phyloP scores from a whole-genome alignment of 2,797 vertebrate species.

The Smutsia gigantea region DNA sequence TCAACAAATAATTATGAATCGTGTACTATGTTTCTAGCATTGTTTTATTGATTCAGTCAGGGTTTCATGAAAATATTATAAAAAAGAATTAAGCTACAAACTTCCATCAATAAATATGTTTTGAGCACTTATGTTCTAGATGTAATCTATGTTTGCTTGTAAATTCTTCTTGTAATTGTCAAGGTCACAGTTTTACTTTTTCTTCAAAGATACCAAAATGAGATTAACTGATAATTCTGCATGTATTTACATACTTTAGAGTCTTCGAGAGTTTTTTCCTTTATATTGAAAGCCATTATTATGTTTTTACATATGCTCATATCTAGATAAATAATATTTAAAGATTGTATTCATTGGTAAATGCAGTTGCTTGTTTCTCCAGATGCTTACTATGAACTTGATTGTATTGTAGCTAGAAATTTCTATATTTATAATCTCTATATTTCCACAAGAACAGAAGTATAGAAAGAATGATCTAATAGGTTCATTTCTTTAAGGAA shows the following conservation, averaged over 20 bases:
- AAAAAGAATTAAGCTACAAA: background rate
- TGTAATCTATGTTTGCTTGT: background rate
- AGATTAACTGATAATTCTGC: background rate
- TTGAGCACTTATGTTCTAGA: background rate
- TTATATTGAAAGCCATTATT: background rate
- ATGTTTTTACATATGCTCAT: background rate
- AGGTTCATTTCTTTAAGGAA: background rate
- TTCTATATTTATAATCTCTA: too few species aligned
- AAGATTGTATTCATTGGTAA: background rate
- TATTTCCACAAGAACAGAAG: background rate
- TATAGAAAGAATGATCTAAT: background rate
- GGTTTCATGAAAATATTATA: slow-evolving; percentile 32
- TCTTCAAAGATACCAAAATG: background rate
- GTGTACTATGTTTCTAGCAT: background rate
- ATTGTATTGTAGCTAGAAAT: background rate
- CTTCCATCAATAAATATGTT: background rate
- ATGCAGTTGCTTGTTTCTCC: background rate
- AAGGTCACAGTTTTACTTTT: background rate
- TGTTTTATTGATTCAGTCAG: background rate
- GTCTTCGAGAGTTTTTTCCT: background rate
- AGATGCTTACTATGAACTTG: background rate
- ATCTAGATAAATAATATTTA: background rate
- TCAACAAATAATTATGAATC: slow-evolving; percentile 40
- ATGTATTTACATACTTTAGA: background rate
- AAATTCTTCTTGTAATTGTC: background rate